A percentile compares a stretch with the other conserved stretches of the same genome.
These are phyloP conservation scores for Morone saxatilis DNA, from an alignment of 2,113 vertebrate species.

Conservation along the genomic window DNA sequence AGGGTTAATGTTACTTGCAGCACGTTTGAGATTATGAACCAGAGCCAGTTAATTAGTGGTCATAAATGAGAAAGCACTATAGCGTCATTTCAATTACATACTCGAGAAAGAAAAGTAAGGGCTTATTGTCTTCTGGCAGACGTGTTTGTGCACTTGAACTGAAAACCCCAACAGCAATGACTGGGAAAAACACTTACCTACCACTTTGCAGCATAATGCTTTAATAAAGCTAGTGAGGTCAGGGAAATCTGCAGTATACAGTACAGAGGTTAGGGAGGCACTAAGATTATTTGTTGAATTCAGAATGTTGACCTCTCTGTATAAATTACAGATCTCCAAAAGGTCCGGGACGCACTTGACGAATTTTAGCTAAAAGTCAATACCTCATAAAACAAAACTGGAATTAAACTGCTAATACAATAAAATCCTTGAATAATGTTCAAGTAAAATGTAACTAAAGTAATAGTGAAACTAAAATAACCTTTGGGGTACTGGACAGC, in stretches of 20 bases:
- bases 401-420: constrained; percentile 25
- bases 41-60: constrained; percentile 32
- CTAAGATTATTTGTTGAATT: constrained; percentile 10
- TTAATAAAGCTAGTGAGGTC: constrained; percentile 43
- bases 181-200: constrained; percentile 30
- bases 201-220: constrained; percentile 19
- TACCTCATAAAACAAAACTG: background rate
- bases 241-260: constrained; percentile 8
- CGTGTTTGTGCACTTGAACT: constrained; percentile 21
- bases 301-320: background rate
- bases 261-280: background rate
- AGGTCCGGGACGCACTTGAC: background rate
- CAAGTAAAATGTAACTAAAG: constrained; percentile 4
- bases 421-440: constrained; percentile 14
- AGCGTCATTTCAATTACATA: constrained; percentile 46
- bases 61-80: constrained; percentile 23
- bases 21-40: constrained; percentile 16
- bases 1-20: background rate
- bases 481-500: background rate
- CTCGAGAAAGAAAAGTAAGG: constrained; percentile 40
- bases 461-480: constrained; percentile 1
- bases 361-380: background rate
- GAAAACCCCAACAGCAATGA: constrained; percentile 17
- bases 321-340: background rate
- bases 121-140: constrained; percentile 45